These are phyloP conservation scores for Charina bottae DNA, from an alignment of 2,113 vertebrate genomes.

Conservation along the genomic window DNA sequence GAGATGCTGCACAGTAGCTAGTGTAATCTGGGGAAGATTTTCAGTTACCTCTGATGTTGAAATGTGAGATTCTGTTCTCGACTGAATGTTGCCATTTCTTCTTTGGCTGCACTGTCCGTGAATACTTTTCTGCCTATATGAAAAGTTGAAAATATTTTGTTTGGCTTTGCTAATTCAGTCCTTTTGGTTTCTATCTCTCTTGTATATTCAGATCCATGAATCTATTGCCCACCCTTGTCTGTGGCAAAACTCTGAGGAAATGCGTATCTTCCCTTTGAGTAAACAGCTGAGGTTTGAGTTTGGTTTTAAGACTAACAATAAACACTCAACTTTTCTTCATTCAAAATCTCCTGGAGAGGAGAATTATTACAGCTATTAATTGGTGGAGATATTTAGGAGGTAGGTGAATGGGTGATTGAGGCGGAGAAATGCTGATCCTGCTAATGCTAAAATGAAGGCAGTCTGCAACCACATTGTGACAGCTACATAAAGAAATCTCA, in stretches of 20 bases:
- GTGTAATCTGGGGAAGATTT: background rate
- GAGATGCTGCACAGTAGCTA: background rate
- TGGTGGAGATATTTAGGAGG: background rate
- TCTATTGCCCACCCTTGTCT: background rate
- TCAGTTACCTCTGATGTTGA: background rate
- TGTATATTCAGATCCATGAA: background rate
- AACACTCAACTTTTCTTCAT: background rate
- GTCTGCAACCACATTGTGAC: background rate
- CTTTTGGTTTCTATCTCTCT: background rate
- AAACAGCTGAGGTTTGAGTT: background rate
- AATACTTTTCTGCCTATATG: background rate
- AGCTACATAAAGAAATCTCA: background rate
- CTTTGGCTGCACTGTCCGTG: background rate
- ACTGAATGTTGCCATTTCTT: background rate
- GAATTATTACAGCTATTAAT: background rate
- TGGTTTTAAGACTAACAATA: background rate
- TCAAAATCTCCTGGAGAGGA: background rate
- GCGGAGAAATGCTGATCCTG: background rate
- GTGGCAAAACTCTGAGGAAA: background rate
- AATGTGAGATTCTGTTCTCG: background rate
- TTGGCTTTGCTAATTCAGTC: background rate
- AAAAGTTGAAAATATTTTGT: background rate
- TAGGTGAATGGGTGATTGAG: background rate
- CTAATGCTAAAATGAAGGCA: background rate
- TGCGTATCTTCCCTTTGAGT: background rate